Base-by-base conservation (phyloP, 1,140 invertebrate genomes). In the Rhizoglyphus robini region DNA sequence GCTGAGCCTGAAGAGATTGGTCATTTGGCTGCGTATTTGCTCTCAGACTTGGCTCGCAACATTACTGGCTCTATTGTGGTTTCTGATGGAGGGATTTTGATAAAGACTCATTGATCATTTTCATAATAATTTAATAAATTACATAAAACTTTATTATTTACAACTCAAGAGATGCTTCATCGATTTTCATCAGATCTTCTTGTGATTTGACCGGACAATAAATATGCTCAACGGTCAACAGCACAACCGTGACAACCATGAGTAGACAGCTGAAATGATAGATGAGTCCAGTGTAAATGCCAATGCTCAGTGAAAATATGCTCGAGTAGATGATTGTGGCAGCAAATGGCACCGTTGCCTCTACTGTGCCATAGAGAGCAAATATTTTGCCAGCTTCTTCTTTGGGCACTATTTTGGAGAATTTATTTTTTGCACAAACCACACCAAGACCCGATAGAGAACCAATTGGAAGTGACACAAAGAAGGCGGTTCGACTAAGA, bases 241-340 rank as follows among this genome's bases (percentile, higher is more conserved):
- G 8, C 8, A 25, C 51, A 54, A 54, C 20, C 8, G 8, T 54
- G 8, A 54, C 8, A 8, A 54, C 5, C 51, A 54, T 54, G 15
- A 54, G 51, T 8, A 54, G 23, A 54, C 51, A 54, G 20, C 51
- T 54, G 31, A 54, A 54, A 54, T 54, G 51, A 23, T 54, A 54
- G 31, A 54, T 20, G 8, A 54, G 23, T 8, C 51, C 51, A 15
- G 51, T 8, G 20, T 54, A 54, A 11, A 23, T 54, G 8, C 23
- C 23, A 32, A 54, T 54, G 23, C 51, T 54, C 15, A 54, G 15
- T 54, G 51, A 8, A 54, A 54, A 54, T 32, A 54, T 27, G 23
- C 15, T 27, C 15, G 51, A 54, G 23, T 54, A 54, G 8, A 54
- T 54, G 8, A 54, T 32, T 27, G 51, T 11, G 20, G 8, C 23